A percentile compares a stretch with the other conserved stretches of the same genome.
Conservation (phyloP, 2,888 invertebrate species). For the Polymixis flavicincta region DNA sequence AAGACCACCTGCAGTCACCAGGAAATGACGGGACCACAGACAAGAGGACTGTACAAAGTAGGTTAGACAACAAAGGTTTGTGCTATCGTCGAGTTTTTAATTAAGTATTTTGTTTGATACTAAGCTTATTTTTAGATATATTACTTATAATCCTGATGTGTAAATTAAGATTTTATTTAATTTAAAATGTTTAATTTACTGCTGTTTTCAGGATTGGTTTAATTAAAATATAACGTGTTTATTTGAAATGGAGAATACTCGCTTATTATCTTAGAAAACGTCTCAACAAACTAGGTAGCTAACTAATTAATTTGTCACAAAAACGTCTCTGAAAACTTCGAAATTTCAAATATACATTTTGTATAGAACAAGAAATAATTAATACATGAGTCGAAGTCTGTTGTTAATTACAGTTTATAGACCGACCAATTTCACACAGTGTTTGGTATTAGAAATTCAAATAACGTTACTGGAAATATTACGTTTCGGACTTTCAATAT, state of each 20-base stretch:
- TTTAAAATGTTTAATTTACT: conserved; percentile 39
- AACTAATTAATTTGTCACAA: conserved; percentile 35
- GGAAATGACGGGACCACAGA: conserved; percentile 39
- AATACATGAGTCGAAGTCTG: conserved; percentile 25
- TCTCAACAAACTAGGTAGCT: neutral
- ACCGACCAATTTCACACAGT: conserved; percentile 30
- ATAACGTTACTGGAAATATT: conserved; percentile 37
- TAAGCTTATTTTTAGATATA: conserved; percentile 31
- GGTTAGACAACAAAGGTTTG: conserved; percentile 47
- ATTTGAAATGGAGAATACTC: conserved; percentile 22
- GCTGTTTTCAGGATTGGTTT: conserved; percentile 10
- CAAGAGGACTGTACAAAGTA: conserved; percentile 42
- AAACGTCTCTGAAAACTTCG: conserved; percentile 10
- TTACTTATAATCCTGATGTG: conserved; percentile 16
- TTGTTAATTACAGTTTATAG: conserved; percentile 25
- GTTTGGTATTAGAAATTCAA: conserved; percentile 31
- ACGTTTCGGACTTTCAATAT: conserved; percentile 32
- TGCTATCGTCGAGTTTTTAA: conserved; percentile 34
- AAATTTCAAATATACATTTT: conserved; percentile 29
- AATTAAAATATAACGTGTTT: conserved; percentile 19
- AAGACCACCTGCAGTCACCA: conserved; percentile 68
- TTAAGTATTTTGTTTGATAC: conserved; percentile 38
- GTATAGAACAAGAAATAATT: conserved; percentile 12
- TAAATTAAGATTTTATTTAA: conserved; percentile 37
- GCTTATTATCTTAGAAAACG: conserved; percentile 1